Conservation (phyloP, 2,888 invertebrate genomes). For the Cheilosia pagana region DNA sequence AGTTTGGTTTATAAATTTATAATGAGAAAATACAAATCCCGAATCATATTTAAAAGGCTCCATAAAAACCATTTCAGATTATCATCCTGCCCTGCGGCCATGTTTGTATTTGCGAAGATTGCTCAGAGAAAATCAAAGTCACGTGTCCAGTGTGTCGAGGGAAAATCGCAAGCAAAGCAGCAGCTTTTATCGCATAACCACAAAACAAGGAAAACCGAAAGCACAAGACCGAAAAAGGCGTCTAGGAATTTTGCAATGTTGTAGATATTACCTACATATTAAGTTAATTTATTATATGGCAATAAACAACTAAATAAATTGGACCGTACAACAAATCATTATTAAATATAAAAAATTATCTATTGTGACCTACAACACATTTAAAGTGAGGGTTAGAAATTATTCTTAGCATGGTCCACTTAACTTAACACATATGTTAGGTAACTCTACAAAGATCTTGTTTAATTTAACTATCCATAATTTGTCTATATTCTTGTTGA, state of each 20-base stretch:
- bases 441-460: slow-evolving; percentile 1
- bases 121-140: slow-evolving; percentile 88
- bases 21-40: too few relatives aligned
- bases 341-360: too few relatives aligned
- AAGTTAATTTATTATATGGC: slow-evolving; percentile 54
- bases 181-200: slow-evolving; percentile 89
- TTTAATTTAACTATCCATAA: slow-evolving; percentile 85
- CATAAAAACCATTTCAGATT: slow-evolving; percentile 84
- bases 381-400: too few relatives aligned
- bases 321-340: neutral
- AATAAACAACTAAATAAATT: slow-evolving; percentile 38
- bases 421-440: neutral
- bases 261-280: slow-evolving; percentile 15
- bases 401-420: neutral
- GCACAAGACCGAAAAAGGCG: slow-evolving; percentile 15
- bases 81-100: slow-evolving; percentile 95
- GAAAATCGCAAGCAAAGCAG: slow-evolving; percentile 87
- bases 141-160: slow-evolving; percentile 92
- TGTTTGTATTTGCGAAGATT: slow-evolving; percentile 94
- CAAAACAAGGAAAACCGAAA: neutral
- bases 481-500: slow-evolving; percentile 88
- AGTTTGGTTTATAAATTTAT: too few relatives aligned
- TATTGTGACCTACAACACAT: too few relatives aligned
- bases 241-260: slow-evolving; percentile 8
- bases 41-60: too few relatives aligned